Evolutionary conservation across 2,113 vertebrate species (phyloP), one percentile per base, ranked within the genome.

Genomic region (Odobenus rosmarus): DNA sequence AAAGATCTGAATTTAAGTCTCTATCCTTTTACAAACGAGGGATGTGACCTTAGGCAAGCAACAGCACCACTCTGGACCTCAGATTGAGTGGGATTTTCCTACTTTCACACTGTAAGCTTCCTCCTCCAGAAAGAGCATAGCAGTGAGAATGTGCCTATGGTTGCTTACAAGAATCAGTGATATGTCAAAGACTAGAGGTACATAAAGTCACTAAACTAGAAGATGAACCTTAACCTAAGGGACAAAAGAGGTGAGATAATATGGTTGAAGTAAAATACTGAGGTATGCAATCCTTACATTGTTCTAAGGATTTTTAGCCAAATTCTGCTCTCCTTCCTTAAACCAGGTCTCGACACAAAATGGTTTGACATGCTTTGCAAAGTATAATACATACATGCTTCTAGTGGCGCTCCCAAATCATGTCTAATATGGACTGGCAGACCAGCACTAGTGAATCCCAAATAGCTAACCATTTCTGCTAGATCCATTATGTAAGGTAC

Each of bases 401-500:
- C 62, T 69, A 23, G 12, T 82, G 53, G 46, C 3, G 13, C 67
- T 89, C 72, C 28, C 59, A 77, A 95, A 93, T 95, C 83, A 89
- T 42, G 24, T 49, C 57, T 97, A 92, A 84, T 92, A 11, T 49
- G 59, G 79, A 93, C 64, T 95, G 85, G 31, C 79, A 97, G 91
- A 83, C 14, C 31, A 95, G 16, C 28, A 15, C 28, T 55, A 36
- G 53, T 88, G 71, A 90, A 91, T 76, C 18, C 83, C 59, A 89
- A 88, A 74, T 18, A 95, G 82, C 86, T 95, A 95, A 97, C 69
- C 39, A 59, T 14, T 92, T 96, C 57, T 96, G 79, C 87, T 92
- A 87, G 46, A 71, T 84, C 62, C 46, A 81, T 91, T 96, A 91
- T 61, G 53, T 93, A 97, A 33, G 31, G 24, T 92, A 88, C 51